Evolutionary conservation across 2,113 vertebrate genomes (phyloP), one percentile per base, ranked within the genome.

Genomic region (Arothron firmamentum): DNA sequence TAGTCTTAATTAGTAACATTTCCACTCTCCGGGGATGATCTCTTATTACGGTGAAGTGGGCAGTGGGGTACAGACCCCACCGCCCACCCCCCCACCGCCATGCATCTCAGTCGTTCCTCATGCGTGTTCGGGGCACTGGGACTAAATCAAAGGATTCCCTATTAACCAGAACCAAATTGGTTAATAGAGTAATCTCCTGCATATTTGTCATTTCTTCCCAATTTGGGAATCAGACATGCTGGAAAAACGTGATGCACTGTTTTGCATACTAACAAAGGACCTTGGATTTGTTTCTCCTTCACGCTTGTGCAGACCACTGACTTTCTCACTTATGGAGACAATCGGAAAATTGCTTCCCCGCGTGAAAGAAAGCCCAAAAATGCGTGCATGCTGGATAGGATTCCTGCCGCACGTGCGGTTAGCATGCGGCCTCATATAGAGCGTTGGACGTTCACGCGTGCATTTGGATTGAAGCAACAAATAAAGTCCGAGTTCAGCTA

Each of bases 1-100:
- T 87, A 78, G 71, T 86, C 91, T 90, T 89, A 92, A 90, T 91
- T 88, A 91, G 83, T 80, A 72, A 67, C 75, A 84, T 88, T 88
- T 89, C 81, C 83, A 84, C 88, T 82, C 80, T 88, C 55, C 75
- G 66, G 61, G 79, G 75, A 82, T 85, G 87, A 83, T 82, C 85
- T 84, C 85, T 80, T 80, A 72, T 84, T 82, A 81, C 69, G 76
- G 57, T 80, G 65, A 79, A 78, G 84, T 83, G 74, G 78, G 77
- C 75, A 56, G 65, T 59, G 72, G 49, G 75, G 75, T 83, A 81
- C 76, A 47, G 66, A 77, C 71, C 70, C 71, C n/a, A n/a, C n/a
- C n/a, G n/a, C n/a, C n/a, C n/a, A n/a, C 53, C 65, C 66, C 47
- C 11, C 5, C 1, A 0, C 5, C 21, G 2, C 21, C 21, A 31